Conservation (phyloP, 2,113 vertebrate species). For the Pelmatolapia mariae region DNA sequence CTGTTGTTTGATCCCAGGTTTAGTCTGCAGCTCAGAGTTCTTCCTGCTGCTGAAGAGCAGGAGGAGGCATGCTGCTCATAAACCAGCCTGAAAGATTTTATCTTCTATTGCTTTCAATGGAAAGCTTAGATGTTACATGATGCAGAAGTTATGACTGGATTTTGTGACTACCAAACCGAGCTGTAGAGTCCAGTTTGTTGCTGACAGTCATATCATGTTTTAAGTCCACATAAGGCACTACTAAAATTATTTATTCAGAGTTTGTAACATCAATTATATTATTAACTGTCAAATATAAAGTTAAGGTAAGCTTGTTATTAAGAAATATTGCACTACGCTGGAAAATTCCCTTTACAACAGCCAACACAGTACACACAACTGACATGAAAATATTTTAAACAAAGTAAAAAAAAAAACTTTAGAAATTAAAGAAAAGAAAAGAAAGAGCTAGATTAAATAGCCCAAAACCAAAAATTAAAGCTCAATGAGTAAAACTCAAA, state of each 20-base stretch:
- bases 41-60: neutral
- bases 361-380: neutral
- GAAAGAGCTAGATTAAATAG: fast-evolving
- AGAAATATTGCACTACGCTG: fast-evolving
- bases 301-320: neutral
- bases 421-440: neutral
- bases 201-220: neutral
- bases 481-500: neutral
- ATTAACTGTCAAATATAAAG: neutral
- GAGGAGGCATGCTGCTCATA: neutral
- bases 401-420: fast-evolving
- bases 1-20: neutral
- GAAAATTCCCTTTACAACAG: neutral
- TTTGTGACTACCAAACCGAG: neutral
- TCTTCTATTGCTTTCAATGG: neutral
- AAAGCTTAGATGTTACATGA: neutral
- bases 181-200: neutral
- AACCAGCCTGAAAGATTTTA: neutral
- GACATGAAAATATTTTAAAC: neutral
- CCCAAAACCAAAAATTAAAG: neutral
- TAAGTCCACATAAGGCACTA: neutral
- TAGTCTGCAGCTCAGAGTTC: neutral
- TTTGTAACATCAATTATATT: neutral
- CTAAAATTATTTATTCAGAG: neutral
- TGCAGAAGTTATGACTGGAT: neutral